Base-by-base conservation (phyloP, 2,797 vertebrate genomes). In the Anguilla obscura region DNA sequence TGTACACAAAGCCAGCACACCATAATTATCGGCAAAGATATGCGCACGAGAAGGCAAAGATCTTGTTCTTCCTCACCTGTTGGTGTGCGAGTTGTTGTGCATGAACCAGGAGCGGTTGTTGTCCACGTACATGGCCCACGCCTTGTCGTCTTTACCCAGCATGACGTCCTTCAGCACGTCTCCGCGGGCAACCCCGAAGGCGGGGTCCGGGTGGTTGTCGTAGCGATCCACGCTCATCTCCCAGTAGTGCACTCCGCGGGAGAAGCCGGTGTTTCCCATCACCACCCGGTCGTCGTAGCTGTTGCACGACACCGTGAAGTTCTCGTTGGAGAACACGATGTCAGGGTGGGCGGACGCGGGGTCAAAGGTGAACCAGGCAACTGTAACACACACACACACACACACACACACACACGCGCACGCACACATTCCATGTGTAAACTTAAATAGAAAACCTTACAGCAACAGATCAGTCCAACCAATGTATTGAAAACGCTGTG, bases 101-200 rank as follows among this genome's bases (percentile, higher is more conserved):
- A 99, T 99, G 96, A 99, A 99, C 98, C 98, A 99, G 94, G 98
- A 99, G 88, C 98, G 96, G 96, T 99, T 99, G 93, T 98, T 99
- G 96, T 99, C 98, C 95, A 99, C 98, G 7, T 99, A 99, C 98
- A 99, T 99, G 90, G 98, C 98, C 98, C 98, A 99, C 14, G 98
- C 98, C 93, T 98, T 99, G 93, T 99, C 98, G 6, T 99, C 98
- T 94, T 99, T 99, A 88, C 98, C 98, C 93, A 99, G 95, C 98
- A 99, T 99, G 94, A 97, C 97, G 0, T 99, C 98, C 93, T 99
- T 99, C 91, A 98, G 94, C 82, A 98, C 98, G n/a, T 99, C 98
- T 0, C 92, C 93, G 40, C 97, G 97, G 0, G 98, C 98, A 91
- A 99, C 94, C 0, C 98, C 98, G 1, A 99, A 99, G 30, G 98